Evolutionary conservation across 37 sponge, comb jelly and placozoan genomes (phyloP).

Genomic region (Axinella damicornis): DNA sequence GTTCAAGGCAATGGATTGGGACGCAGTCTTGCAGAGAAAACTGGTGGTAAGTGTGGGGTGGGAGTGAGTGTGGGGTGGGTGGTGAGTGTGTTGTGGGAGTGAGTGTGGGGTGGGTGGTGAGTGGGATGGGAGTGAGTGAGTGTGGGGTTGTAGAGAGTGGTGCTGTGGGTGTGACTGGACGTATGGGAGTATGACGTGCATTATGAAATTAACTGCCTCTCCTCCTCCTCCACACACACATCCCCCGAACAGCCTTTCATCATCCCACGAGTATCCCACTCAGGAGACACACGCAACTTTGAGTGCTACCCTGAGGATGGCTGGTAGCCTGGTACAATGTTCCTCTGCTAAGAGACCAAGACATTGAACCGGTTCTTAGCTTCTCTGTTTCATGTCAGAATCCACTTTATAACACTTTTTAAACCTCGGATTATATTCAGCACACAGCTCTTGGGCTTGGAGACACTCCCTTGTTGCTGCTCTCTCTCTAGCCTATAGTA

Average conservation of each 20-base stretch:
- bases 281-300: conserved; percentile 95
- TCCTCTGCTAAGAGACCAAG: conserved; percentile 70
- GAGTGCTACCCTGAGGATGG: conserved; percentile 93
- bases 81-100: neutral
- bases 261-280: conserved; percentile 81
- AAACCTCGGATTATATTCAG: too few relatives aligned
- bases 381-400: too few relatives aligned
- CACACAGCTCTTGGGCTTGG: too few relatives aligned
- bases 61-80: neutral
- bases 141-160: neutral
- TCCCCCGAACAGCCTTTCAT: conserved; percentile 71
- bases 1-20: conserved; percentile 92
- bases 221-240: too few relatives aligned
- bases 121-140: neutral
- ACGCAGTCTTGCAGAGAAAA: conserved; percentile 80
- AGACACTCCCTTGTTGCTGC: too few relatives aligned
- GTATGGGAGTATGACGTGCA: too few relatives aligned
- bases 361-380: conserved; percentile 74
- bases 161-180: too few relatives aligned
- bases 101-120: too few relatives aligned
- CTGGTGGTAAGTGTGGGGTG: conserved; percentile 45
- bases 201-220: too few relatives aligned
- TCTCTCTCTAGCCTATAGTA: too few relatives aligned
- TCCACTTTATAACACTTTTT: too few relatives aligned
- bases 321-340: conserved; percentile 87